phyloP scores from a whole-genome alignment of 2,113 vertebrate species.

The Myrmecophaga tridactyla region DNA sequence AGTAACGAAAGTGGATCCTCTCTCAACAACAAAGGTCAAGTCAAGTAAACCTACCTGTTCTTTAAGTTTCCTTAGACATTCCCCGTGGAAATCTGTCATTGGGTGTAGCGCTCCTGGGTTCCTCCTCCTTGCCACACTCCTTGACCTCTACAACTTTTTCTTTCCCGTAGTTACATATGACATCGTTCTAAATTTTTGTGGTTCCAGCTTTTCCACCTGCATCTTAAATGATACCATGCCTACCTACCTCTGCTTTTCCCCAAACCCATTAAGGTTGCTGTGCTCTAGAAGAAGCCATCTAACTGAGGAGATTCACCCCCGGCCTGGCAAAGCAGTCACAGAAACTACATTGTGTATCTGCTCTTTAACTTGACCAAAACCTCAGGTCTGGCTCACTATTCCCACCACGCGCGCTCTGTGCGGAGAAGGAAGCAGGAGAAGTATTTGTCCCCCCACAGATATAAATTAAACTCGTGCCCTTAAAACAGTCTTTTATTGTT shows the following conservation, averaged over 20 bases:
- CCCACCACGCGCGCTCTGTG: not conserved
- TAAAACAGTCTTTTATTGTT: not conserved
- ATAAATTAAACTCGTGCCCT: not conserved
- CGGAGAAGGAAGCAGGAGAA: not conserved
- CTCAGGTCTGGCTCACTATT: not conserved
- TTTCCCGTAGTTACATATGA: not conserved
- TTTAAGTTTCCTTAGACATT: not conserved
- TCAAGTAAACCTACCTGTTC: not conserved
- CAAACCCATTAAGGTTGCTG: not conserved
- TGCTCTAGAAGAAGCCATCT: not conserved
- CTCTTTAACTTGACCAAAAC: not conserved
- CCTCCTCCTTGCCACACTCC: not conserved
- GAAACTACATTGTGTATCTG: fast-evolving
- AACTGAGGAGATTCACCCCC: not conserved
- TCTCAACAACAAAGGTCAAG: not conserved
- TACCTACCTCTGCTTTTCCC: not conserved
- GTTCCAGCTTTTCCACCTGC: not conserved
- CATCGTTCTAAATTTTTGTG: not conserved
- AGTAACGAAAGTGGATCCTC: not conserved
- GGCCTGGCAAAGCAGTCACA: not conserved
- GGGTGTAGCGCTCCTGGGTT: not conserved
- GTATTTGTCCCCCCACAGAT: not conserved
- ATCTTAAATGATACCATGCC: not conserved
- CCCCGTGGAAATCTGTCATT: not conserved
- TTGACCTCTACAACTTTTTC: not conserved